Conservation (phyloP, 64 coral and sea anemone species). For the Stichodactyla mertensii region DNA sequence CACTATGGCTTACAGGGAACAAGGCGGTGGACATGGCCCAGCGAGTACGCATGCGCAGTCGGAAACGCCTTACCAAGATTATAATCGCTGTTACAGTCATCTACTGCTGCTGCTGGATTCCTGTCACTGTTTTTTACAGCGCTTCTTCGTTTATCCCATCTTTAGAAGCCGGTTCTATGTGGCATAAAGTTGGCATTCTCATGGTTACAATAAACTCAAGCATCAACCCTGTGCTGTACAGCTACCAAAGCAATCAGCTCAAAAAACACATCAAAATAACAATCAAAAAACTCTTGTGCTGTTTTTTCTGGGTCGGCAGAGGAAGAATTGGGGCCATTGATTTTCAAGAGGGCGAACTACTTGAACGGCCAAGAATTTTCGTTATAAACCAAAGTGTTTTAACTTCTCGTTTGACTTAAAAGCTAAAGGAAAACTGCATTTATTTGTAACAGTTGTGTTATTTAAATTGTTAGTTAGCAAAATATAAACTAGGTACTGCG, state of each 20-base stretch:
- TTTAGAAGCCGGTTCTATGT: not conserved
- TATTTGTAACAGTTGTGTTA: no score
- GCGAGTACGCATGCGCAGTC: not conserved
- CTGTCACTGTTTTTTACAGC: not conserved
- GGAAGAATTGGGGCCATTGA: not conserved
- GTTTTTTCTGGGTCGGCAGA: not conserved
- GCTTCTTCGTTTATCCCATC: not conserved
- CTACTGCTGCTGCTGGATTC: not conserved
- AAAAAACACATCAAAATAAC: not conserved
- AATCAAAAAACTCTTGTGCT: not conserved
- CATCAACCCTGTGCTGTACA: slow-evolving; percentile 10
- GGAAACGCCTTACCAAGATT: not conserved
- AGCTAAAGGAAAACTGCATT: no score
- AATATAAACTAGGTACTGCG: no score
- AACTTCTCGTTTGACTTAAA: not conserved
- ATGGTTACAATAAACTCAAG: slow-evolving; percentile 14
- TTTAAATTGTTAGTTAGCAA: no score
- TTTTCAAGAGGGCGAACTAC: not conserved
- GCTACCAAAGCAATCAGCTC: slow-evolving; percentile 9
- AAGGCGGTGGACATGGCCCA: not conserved
- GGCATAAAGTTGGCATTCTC: not conserved
- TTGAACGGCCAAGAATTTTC: not conserved
- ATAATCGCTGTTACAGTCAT: not conserved
- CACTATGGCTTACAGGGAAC: not conserved
- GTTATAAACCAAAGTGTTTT: not conserved